Evolutionary conservation across 2,113 vertebrate species (phyloP).

Genomic region (Charina bottae): DNA sequence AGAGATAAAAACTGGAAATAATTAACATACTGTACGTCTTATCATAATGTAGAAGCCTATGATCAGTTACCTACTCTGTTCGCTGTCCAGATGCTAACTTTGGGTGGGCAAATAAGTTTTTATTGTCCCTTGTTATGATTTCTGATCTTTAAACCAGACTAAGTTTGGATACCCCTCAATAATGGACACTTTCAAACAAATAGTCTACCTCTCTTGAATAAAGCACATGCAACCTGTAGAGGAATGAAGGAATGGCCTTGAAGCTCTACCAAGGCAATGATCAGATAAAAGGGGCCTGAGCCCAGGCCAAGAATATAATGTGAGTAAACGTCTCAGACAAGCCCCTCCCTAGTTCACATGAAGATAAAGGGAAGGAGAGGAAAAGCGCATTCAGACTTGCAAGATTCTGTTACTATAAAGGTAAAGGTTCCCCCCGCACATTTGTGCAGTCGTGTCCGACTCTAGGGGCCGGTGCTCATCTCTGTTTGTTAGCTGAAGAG

Average conservation of each 20-base stretch:
- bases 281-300: no score
- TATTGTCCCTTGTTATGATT: no score
- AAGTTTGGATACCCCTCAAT: neutral
- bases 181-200: neutral
- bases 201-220: neutral
- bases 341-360: neutral
- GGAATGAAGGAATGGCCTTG: no score
- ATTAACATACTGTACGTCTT: no score
- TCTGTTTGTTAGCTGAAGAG: no score
- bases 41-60: neutral
- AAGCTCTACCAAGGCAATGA: no score
- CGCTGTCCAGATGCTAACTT: neutral
- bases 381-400: neutral
- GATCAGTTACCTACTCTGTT: neutral
- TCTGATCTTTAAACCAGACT: neutral
- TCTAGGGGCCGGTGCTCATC: no score
- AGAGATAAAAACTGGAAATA: no score
- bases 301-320: no score
- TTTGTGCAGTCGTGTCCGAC: no score
- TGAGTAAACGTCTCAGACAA: neutral
- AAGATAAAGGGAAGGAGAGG: neutral
- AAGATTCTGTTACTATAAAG: neutral
- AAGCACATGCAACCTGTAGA: no score
- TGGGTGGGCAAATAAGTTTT: neutral
- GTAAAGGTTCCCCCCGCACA: no score